A percentile compares a stretch with the other conserved stretches of the same genome.
Conservation (phyloP, 2,797 vertebrate species). For the Merluccius polli region DNA sequence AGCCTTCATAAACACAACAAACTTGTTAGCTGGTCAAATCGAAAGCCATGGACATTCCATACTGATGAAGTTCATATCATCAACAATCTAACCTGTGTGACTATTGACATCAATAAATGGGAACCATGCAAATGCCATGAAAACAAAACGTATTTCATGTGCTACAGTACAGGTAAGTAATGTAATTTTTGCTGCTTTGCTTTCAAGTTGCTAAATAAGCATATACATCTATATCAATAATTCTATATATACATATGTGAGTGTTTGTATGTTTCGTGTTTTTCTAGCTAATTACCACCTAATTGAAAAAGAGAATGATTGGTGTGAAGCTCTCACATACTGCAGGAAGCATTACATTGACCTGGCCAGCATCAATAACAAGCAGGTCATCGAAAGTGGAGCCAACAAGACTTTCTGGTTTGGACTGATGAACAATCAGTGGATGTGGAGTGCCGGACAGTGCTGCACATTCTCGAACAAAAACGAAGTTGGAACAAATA, state of each 20-base stretch:
- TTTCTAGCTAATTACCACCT: neutral
- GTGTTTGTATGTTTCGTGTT: neutral
- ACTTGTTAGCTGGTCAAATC: neutral
- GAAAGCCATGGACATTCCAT: neutral
- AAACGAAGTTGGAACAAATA: neutral
- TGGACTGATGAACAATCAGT: slow-evolving; percentile 32
- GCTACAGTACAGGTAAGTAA: slow-evolving; percentile 38
- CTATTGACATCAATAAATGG: neutral
- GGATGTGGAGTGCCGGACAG: slow-evolving; percentile 33
- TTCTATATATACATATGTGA: neutral
- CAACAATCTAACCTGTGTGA: slow-evolving; percentile 26
- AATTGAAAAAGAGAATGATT: neutral
- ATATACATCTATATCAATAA: neutral
- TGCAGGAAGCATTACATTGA: slow-evolving; percentile 35
- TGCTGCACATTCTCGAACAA: slow-evolving; percentile 39
- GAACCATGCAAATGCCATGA: neutral
- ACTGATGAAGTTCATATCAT: no score
- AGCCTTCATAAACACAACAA: neutral
- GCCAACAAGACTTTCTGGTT: slow-evolving; percentile 39
- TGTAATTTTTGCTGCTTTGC: neutral
- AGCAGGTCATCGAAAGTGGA: fast-evolving
- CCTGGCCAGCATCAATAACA: slow-evolving; percentile 35
- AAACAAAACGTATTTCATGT: slow-evolving; percentile 35
- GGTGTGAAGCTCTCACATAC: slow-evolving; percentile 52
- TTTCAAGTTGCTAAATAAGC: neutral